Percentiles rank a stretch among this genome's conserved stretches.
These are phyloP conservation scores for Poecilia gillii DNA, from an alignment of 2,797 vertebrate species.

Conservation along the genomic window DNA sequence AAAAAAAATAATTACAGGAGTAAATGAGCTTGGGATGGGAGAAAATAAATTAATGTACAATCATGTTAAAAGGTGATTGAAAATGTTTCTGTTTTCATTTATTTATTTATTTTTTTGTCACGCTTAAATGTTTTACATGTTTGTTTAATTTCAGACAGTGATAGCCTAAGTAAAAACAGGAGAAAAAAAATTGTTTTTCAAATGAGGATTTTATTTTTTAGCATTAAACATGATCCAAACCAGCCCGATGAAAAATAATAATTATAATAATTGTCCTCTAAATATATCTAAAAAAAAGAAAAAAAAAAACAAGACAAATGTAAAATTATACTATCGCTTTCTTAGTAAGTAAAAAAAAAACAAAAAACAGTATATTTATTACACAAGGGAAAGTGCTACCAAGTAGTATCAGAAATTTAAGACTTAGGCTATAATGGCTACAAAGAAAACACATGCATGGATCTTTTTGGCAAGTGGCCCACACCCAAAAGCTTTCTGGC, in stretches of 20 bases:
- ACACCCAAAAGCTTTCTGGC: constrained; percentile 63
- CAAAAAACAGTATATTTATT: constrained; percentile 3
- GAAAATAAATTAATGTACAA: background rate
- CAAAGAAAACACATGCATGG: constrained; percentile 54
- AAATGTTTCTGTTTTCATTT: background rate
- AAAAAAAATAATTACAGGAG: background rate
- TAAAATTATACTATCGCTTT: background rate
- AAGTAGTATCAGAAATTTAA: constrained; percentile 41
- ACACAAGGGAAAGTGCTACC: constrained; percentile 7
- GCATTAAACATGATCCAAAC: background rate
- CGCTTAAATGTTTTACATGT: background rate
- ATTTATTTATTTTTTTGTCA: background rate
- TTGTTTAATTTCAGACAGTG: background rate
- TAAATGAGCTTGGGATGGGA: background rate
- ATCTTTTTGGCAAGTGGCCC: constrained; percentile 55
- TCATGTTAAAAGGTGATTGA: background rate
- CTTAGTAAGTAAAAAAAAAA: constrained; percentile 9
- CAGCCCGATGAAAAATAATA: background rate
- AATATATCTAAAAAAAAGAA: too few relatives aligned
- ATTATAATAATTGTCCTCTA: too few relatives aligned
- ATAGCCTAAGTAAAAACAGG: background rate
- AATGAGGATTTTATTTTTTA: background rate
- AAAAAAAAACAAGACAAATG: background rate
- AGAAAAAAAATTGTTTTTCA: background rate
- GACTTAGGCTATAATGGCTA: constrained; percentile 51